Base-by-base conservation (phyloP, 2,113 vertebrate species). In the Albula goreensis region DNA sequence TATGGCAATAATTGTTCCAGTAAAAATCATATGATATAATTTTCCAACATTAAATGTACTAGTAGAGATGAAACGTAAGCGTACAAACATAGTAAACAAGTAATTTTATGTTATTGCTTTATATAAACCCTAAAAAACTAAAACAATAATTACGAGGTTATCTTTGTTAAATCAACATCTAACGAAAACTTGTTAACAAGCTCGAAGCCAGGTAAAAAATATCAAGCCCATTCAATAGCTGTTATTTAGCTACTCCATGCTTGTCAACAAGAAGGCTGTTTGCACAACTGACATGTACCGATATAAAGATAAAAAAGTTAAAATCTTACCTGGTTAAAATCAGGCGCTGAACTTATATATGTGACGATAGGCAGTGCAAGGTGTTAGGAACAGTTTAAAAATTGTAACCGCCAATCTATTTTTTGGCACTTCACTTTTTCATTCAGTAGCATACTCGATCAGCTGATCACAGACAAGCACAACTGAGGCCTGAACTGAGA, bases 401-500 rank as follows among this genome's bases (percentile, higher is more conserved):
- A 83, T 90, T 93, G 93, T 94, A 91, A 90, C 89, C 90, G 89
- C 90, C 60, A 91, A 88, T 92, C 86, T 91, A 85, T 25, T 70
- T 84, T 83, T 48, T 74, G 70, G n/a, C 87, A 88, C 88, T 91
- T 84, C 83, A 90, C 83, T 89, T 85, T 84, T 92, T 93, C 90
- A 89, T 91, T 91, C 90, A 92, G 90, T 88, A 89, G 89, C 89
- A 92, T 80, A 82, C 41, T 91, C 57, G 90, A 93, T 95, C 95
- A 96, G 94, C 91, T 96, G 94, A 96, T 89, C 87, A 60, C 56
- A 78, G 31, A 41, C 31, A 41, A 41, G 31, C 31, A 41, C 31
- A 41, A 41, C 60, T 60, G 31, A 56, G 41, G 41, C 8, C 15
- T 41, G 31, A 41, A 41, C 31, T 41, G 31, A 41, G 31, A 41